Conservation (phyloP, 1,140 invertebrate species). For the Bombus sibiricus region DNA sequence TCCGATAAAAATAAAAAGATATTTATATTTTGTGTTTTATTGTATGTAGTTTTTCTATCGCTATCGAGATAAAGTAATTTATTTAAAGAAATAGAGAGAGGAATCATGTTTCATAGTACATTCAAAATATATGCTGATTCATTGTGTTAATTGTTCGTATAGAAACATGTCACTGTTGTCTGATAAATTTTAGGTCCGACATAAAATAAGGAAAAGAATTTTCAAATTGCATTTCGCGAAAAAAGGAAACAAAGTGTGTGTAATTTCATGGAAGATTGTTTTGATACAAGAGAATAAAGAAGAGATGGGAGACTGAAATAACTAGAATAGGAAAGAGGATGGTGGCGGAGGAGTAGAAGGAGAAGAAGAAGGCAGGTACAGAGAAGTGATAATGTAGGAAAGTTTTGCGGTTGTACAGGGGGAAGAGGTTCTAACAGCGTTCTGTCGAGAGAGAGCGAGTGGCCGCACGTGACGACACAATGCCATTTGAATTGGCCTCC, state of each 20-base stretch:
- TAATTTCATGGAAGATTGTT: not conserved
- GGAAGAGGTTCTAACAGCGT: constrained; percentile 53
- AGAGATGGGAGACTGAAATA: not conserved
- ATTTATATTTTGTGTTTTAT: constrained; percentile 73
- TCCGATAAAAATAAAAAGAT: constrained; percentile 68
- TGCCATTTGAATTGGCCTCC: constrained; percentile 75
- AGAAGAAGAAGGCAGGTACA: constrained; percentile 14
- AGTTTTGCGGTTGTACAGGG: constrained; percentile 19
- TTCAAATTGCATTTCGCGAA: not conserved
- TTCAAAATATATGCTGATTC: not conserved
- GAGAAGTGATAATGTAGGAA: not conserved
- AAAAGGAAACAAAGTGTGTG: not conserved
- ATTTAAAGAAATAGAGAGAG: not conserved
- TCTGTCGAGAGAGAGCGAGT: constrained; percentile 69
- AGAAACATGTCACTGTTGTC: not conserved
- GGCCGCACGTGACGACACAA: constrained; percentile 80
- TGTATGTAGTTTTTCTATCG: constrained; percentile 13
- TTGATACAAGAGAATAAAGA: not conserved
- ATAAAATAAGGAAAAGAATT: too few species aligned
- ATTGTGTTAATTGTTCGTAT: not conserved
- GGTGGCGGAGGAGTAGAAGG: too few species aligned
- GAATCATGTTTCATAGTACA: not conserved
- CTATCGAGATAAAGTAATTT: not conserved
- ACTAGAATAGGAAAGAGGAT: not conserved
- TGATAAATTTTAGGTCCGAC: too few species aligned